Evolutionary conservation across 1,140 invertebrate genomes (phyloP), one percentile per base, ranked within the genome.

Genomic region (Muscidifurax raptorellus): DNA sequence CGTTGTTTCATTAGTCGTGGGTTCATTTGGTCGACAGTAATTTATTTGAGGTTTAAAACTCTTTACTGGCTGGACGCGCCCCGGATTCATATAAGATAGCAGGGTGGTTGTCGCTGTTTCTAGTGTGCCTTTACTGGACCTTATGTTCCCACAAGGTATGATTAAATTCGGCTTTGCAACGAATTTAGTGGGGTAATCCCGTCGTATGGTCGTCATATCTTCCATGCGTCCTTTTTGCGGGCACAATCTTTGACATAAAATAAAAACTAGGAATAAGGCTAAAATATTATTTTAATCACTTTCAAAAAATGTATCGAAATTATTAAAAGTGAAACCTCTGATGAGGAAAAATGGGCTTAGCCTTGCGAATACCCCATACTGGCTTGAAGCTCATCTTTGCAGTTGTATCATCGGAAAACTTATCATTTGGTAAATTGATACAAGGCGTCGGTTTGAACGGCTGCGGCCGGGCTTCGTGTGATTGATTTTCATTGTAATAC

Each of bases 161-260:
- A 94, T 90, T n/a, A 89, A 74, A 13, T 90, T 87, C 2, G 90
- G 81, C 64, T 88, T 92, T 1, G 93, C 93, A 47, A 92, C 89
- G 0, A 94, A 94, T 90, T 96, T 96, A 0, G 94, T 93, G 3
- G 94, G 94, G 87, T 94, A 96, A 91, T 96, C 96, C 83, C 95
- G 95, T 66, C 95, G 94, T 82, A 95, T 94, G 0, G 95, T 96
- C 0, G 96, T 96, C 67, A 95, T 90, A 84, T 93, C 94, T 89
- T 96, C 95, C 94, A 96, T 96, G 13, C 94, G 94, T 2, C 95
- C 95, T 86, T 94, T 90, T 0, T 94, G 91, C 87, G 85, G 72
- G 18, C 78, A 88, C 88, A 83, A 32, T 81, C 84, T 85, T 82
- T 40, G 18, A 18, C 84, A 82, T n/a, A 76, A 76, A 78, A 36